phyloP scores from a whole-genome alignment of 2,113 vertebrate species.

The Ameiurus melas region DNA sequence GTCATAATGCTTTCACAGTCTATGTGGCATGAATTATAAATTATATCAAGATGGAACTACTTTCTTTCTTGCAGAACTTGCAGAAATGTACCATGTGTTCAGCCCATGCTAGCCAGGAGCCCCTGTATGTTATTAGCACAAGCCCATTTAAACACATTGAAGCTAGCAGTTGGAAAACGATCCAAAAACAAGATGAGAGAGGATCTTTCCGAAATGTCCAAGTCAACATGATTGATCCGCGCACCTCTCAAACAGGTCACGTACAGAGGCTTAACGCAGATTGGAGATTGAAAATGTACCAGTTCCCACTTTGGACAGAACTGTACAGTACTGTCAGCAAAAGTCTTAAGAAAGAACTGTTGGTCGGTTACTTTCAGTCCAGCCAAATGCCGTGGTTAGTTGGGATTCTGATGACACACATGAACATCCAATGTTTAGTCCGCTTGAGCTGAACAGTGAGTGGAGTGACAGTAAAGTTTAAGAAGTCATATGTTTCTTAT shows the following conservation, averaged over 20 bases:
- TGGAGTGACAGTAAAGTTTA: background rate
- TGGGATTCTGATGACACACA: constrained; percentile 19
- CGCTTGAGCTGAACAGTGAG: background rate
- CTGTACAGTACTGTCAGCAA: background rate
- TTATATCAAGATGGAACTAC: background rate
- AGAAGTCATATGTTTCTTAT: constrained; percentile 26
- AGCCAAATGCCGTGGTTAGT: background rate
- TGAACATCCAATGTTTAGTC: constrained; percentile 16
- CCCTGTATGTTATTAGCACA: background rate
- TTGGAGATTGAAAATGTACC: background rate
- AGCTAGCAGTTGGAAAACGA: background rate
- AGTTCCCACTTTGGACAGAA: constrained; percentile 15
- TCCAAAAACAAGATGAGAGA: background rate
- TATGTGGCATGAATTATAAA: background rate
- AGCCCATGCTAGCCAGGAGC: background rate
- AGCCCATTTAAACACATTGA: constrained; percentile 3
- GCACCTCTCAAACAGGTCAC: background rate
- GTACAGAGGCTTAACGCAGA: background rate
- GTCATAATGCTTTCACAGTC: background rate
- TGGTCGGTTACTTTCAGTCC: background rate
- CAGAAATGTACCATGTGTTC: background rate
- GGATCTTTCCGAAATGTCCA: background rate
- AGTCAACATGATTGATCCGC: background rate
- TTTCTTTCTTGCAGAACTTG: constrained; percentile 1
- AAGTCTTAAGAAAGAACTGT: constrained; percentile 3